phyloP scores from a whole-genome alignment of 2,797 vertebrate genomes.

The Choloepus didactylus region DNA sequence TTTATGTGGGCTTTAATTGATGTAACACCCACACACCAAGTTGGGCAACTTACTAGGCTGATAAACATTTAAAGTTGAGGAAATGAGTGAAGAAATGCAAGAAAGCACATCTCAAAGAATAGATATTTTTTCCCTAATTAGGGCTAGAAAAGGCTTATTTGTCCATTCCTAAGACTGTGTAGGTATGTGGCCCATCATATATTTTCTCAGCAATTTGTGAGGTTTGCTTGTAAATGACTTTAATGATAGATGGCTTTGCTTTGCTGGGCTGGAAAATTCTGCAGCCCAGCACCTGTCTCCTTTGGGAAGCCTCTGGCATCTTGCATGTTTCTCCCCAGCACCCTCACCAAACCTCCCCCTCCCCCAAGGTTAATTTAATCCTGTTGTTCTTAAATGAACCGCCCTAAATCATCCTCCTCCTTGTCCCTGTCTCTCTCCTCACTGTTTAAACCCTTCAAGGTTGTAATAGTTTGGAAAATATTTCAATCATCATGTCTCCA shows the following conservation, averaged over 20 bases:
- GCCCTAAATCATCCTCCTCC: slow-evolving; percentile 73
- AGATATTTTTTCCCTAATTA: background rate
- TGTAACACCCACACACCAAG: background rate
- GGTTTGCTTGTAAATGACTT: slow-evolving; percentile 77
- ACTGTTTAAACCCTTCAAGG: slow-evolving; percentile 70
- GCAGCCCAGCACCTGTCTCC: background rate
- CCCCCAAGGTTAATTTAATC: slow-evolving; percentile 79
- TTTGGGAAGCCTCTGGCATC: slow-evolving; percentile 69
- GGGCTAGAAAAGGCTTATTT: slow-evolving; percentile 47
- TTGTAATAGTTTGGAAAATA: slow-evolving; percentile 78
- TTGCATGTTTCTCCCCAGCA: slow-evolving; percentile 45
- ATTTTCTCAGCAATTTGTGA: slow-evolving; percentile 79
- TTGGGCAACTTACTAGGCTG: background rate
- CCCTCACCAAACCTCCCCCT: background rate
- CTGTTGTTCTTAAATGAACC: slow-evolving; percentile 75
- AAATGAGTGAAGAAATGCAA: slow-evolving; percentile 14
- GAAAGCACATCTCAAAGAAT: slow-evolving; percentile 45
- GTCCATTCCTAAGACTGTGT: slow-evolving; percentile 30
- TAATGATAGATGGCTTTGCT: slow-evolving; percentile 79
- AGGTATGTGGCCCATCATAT: slow-evolving; percentile 46
- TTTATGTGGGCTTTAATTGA: slow-evolving; percentile 42
- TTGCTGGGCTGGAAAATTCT: slow-evolving; percentile 59
- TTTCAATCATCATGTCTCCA: slow-evolving; percentile 73
- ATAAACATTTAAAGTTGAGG: slow-evolving; percentile 45
- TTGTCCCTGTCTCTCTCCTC: slow-evolving; percentile 55